These are phyloP conservation scores for Aurelia coerulea DNA, from an alignment of 30 jellyfish, hydroid and myxozoan genomes.

Conservation along the genomic window DNA sequence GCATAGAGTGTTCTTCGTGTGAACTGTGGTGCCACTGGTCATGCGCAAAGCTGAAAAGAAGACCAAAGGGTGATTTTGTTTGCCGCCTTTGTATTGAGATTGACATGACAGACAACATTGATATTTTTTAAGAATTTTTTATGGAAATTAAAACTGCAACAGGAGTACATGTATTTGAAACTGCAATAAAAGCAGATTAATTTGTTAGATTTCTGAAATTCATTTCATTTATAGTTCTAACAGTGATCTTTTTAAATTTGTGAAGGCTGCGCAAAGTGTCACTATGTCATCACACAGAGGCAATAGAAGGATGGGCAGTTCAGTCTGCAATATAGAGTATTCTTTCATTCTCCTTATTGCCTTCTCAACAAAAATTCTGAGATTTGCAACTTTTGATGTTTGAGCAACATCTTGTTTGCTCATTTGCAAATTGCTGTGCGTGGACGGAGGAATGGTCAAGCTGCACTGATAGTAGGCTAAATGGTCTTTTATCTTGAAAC, in stretches of 20 bases:
- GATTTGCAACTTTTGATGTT: slow-evolving; percentile 57
- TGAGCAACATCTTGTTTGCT: slow-evolving; percentile 2
- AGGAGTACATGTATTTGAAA: not conserved
- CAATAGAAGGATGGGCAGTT: slow-evolving; percentile 10
- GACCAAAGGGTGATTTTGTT: not conserved
- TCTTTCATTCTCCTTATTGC: slow-evolving; percentile 44
- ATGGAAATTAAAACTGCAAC: too few species aligned
- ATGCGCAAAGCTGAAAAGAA: not conserved
- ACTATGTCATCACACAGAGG: slow-evolving; percentile 48
- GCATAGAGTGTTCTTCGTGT: slow-evolving; percentile 5
- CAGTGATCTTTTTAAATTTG: slow-evolving; percentile 19
- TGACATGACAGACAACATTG: not conserved
- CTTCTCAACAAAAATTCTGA: slow-evolving; percentile 45
- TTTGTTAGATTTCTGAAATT: not conserved
- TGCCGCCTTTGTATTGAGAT: not conserved
- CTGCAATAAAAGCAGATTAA: not conserved
- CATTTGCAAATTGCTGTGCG: slow-evolving; percentile 40
- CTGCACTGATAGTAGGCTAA: slow-evolving; percentile 40
- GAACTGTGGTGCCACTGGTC: slow-evolving; percentile 17
- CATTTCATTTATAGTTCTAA: not conserved
- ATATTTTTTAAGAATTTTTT: not conserved
- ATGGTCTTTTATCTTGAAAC: slow-evolving; percentile 35
- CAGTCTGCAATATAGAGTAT: slow-evolving; percentile 11
- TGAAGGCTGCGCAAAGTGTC: slow-evolving; percentile 20
- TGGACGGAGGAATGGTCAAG: slow-evolving; percentile 59